Base-by-base conservation (phyloP, 2,113 vertebrate species). In the Engraulis encrasicolus region DNA sequence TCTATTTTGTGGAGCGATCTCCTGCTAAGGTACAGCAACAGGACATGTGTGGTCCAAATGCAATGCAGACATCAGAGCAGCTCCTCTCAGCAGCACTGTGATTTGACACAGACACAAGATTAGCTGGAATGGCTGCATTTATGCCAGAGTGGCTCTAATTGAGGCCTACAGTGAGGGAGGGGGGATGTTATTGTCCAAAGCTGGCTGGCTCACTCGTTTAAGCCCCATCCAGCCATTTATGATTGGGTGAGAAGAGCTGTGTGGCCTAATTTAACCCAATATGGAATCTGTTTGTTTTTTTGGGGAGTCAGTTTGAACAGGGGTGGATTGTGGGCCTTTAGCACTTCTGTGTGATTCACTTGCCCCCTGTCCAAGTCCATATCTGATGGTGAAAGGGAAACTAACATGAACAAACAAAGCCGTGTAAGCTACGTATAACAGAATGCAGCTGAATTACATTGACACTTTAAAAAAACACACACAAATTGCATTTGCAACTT, bases 261-360 rank as follows among this genome's bases (percentile, higher is more conserved):
- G 92, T 84, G 40, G 90, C 90, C 88, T 88, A 89, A 91, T 93
- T 83, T 94, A 92, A 92, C 94, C 91, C 92, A 94, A 94, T 92
- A 66, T 92, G 89, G 89, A 86, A 90, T 91, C 87, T 85, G 86
- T 91, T 91, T 89, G 48, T n/a, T n/a, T n/a, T 61, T 23, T 31
- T 78, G 15, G 66, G 83, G 84, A 83, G 85, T n/a, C n/a, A 27
- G 58, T 66, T 66, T 66, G 84, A 85, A 61, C n/a, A 9, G 12
- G 31, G 31, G n/a, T 66, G 58, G 23, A 27, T n/a, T 66, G 58
- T 31, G 58, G 58, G 58, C 7, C 58, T 31, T 66, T 66, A 66
- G 58, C 58, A 66, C 58, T 27, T 1, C 23, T 27, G 0, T 31
- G 58, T 66, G 58, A 66, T 14, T 66, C 58, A 66, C 23, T 66